Conservation (phyloP, 2,888 invertebrate species). For the Zelleria hepariella region DNA sequence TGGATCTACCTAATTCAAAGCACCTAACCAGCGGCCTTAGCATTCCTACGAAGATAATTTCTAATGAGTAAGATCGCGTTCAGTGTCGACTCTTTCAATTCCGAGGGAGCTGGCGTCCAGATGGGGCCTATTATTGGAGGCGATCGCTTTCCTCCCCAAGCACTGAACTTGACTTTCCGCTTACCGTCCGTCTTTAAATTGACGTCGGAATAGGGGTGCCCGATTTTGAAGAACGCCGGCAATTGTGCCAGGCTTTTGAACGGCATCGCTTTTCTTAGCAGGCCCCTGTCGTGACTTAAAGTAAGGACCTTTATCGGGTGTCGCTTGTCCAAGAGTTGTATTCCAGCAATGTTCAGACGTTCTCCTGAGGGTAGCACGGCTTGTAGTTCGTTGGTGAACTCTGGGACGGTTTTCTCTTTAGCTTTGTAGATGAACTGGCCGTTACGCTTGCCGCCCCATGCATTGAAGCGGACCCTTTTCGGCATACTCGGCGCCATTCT, state of each 20-base stretch:
- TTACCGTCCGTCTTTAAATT: slow-evolving; percentile 59
- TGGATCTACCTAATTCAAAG: background rate
- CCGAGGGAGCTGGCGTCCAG: slow-evolving; percentile 47
- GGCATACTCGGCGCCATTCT: slow-evolving; percentile 61
- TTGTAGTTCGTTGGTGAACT: slow-evolving; percentile 45
- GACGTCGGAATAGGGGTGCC: slow-evolving; percentile 52
- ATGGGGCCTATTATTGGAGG: slow-evolving; percentile 64
- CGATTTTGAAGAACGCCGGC: slow-evolving; percentile 46
- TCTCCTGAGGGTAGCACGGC: slow-evolving; percentile 38
- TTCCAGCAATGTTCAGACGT: slow-evolving; percentile 35
- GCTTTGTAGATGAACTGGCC: slow-evolving; percentile 55
- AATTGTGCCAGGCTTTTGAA: slow-evolving; percentile 41
- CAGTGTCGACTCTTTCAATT: slow-evolving; percentile 40
- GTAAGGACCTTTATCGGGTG: slow-evolving; percentile 49
- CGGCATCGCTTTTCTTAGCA: slow-evolving; percentile 41
- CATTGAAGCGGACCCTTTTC: slow-evolving; percentile 59
- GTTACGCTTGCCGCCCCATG: slow-evolving; percentile 63
- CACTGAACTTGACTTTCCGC: slow-evolving; percentile 61
- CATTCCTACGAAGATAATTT: slow-evolving; percentile 18
- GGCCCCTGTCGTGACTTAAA: slow-evolving; percentile 34
- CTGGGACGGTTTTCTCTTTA: slow-evolving; percentile 44
- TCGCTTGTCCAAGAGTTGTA: slow-evolving; percentile 47
- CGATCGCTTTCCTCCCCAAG: slow-evolving; percentile 61
- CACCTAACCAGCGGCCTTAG: background rate
- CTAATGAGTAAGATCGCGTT: slow-evolving; percentile 45